phyloP scores from a whole-genome alignment of 2,113 vertebrate species.

The Cettia cetti region DNA sequence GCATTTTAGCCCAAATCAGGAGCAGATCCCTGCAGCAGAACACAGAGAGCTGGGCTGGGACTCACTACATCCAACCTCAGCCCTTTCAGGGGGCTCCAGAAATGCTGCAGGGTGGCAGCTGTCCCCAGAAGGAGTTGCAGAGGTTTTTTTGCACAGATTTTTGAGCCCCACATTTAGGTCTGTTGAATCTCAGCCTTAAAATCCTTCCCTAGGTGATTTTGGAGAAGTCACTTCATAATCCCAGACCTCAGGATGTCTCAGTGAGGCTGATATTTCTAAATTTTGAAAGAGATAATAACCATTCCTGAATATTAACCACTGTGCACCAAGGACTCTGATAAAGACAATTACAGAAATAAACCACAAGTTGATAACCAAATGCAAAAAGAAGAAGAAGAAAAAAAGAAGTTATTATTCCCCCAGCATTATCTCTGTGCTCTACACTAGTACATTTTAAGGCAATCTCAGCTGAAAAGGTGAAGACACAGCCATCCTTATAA shows the following conservation, averaged over 20 bases:
- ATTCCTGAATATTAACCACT: conserved; percentile 20
- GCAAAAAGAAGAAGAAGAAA: neutral
- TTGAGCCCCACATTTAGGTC: neutral
- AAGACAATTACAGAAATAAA: conserved; percentile 24
- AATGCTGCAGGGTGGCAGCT: neutral
- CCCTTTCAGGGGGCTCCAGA: neutral
- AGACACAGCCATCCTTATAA: conserved; percentile 40
- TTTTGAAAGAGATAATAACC: neutral
- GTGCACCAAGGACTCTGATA: neutral
- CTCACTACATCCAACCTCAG: neutral
- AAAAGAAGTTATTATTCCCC: neutral
- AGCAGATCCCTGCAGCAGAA: neutral
- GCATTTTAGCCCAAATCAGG: neutral
- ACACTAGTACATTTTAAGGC: conserved; percentile 35
- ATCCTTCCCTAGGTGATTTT: neutral
- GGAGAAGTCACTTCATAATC: neutral
- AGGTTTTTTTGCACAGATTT: neutral
- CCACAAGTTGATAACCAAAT: conserved; percentile 9
- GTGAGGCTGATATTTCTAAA: neutral
- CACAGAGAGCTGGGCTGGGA: too few relatives aligned
- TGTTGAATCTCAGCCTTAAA: neutral
- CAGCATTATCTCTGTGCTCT: conserved; percentile 10
- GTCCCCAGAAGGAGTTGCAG: neutral
- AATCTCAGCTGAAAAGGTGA: conserved; percentile 55
- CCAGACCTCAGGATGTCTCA: neutral